Evolutionary conservation across 2,113 vertebrate genomes (phyloP).

Genomic region (Bothrops jararaca): DNA sequence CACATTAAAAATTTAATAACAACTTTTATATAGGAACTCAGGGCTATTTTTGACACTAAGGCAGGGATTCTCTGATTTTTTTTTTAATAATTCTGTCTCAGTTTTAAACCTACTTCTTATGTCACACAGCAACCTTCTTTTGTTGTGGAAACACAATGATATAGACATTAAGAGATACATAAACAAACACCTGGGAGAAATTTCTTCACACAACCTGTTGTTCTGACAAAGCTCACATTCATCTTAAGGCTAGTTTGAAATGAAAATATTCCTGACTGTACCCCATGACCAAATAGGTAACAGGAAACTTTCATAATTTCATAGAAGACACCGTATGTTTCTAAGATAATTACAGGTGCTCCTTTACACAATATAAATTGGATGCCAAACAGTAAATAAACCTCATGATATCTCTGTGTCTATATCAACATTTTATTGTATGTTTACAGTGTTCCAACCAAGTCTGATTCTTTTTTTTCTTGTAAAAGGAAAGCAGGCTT

Average conservation of each 20-base stretch:
- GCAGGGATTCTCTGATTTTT: background rate
- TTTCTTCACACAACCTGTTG: background rate
- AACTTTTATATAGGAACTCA: background rate
- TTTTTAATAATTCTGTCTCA: background rate
- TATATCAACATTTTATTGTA: background rate
- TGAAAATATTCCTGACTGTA: background rate
- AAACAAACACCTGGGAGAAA: background rate
- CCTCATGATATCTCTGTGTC: background rate
- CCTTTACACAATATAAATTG: fast-evolving
- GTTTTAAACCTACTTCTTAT: background rate
- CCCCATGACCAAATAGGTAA: background rate
- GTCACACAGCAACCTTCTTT: background rate
- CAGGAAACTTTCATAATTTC: background rate
- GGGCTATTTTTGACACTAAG: background rate
- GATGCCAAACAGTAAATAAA: background rate
- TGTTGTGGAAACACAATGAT: background rate
- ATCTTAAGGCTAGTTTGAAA: background rate
- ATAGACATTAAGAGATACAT: background rate
- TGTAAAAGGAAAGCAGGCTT: background rate
- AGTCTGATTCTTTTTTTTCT: background rate
- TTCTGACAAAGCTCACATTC: background rate
- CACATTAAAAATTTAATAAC: background rate
- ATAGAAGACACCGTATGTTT: background rate
- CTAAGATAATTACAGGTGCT: background rate
- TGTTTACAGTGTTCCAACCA: background rate